phyloP scores from a whole-genome alignment of 2,797 vertebrate genomes.

The Acipenser ruthenus region DNA sequence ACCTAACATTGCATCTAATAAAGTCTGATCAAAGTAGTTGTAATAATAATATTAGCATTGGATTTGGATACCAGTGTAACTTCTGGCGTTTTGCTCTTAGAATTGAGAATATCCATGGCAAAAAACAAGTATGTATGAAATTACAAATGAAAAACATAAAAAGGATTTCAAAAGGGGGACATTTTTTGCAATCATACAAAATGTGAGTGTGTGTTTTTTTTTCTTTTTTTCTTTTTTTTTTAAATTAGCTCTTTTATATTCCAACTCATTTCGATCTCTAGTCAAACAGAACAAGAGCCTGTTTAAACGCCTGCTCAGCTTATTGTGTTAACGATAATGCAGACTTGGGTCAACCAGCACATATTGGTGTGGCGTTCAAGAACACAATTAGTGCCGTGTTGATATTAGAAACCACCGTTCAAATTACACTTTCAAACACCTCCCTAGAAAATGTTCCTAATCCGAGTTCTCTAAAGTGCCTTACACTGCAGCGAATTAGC shows the following conservation, averaged over 20 bases:
- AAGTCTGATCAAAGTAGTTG: no score
- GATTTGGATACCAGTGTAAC: no score
- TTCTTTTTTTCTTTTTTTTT: slow-evolving; percentile 4
- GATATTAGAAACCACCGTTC: slow-evolving; percentile 7
- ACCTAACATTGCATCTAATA: no score
- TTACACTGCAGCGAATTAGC: not conserved
- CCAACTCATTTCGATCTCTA: slow-evolving; percentile 9
- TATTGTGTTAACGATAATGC: slow-evolving; percentile 3
- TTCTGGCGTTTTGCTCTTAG: no score
- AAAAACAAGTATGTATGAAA: not conserved
- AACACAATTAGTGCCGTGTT: slow-evolving; percentile 3
- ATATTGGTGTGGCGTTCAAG: not conserved
- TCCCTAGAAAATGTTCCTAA: not conserved
- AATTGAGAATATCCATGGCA: not conserved
- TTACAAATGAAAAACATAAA: not conserved
- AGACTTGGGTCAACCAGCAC: slow-evolving; percentile 7
- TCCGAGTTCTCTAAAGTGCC: not conserved
- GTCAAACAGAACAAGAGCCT: slow-evolving; percentile 7
- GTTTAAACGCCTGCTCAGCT: slow-evolving; percentile 6
- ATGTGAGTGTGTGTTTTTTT: not conserved
- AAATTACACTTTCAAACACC: slow-evolving; percentile 9
- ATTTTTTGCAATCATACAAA: not conserved
- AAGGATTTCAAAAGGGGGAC: not conserved
- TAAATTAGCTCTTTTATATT: slow-evolving; percentile 13
- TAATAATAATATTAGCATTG: no score